Base-by-base conservation (phyloP, 2,797 vertebrate genomes). In the Siniperca scherzeri region DNA sequence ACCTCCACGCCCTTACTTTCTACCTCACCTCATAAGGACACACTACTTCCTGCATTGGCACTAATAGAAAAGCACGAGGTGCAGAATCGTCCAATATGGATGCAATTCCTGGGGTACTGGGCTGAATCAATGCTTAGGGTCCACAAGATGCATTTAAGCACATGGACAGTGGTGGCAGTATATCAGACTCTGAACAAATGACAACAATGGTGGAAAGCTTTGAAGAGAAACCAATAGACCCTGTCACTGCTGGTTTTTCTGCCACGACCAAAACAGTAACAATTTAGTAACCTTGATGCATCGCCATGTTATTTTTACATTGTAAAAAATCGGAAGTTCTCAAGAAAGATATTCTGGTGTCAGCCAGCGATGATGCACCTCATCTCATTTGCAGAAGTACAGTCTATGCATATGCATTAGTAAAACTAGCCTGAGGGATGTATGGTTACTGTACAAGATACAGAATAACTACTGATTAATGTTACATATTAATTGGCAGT, bases 401-500 rank as follows among this genome's bases (percentile, higher is more conserved):
- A 27, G 13, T n/a, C 30, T 25, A n/a, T 60, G 22, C 4, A 48
- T 61, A 70, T 73, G 30, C 70, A 61, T 13, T 38, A 22, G 14
- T 61, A 70, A 62, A 74, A 52, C n/a, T 59, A 74, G 30, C 36
- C 30, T 69, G 53, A 33, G 36, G 64, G 52, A 75, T 71, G 36
- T 57, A 80, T 71, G 67, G 27, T 72, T 60, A 44, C 53, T 71
- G 64, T 65, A 57, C 46, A 61, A 78, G 30, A 42, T 80, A 27
- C 42, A 50, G 62, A 59, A 68, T 44, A 59, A 48, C 67, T 57
- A 10, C 79, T 72, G 64, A 67, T 83, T 80, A 71, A 83, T 79
- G 81, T 55, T 50, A 69, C 74, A 59, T 68, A 62, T 82, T 84
- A 81, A 87, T 78, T 71, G 65, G 76, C 71, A 62, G 66, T 82